Conservation (phyloP, 2,113 vertebrate species). For the Nycticryphes semicollaris region DNA sequence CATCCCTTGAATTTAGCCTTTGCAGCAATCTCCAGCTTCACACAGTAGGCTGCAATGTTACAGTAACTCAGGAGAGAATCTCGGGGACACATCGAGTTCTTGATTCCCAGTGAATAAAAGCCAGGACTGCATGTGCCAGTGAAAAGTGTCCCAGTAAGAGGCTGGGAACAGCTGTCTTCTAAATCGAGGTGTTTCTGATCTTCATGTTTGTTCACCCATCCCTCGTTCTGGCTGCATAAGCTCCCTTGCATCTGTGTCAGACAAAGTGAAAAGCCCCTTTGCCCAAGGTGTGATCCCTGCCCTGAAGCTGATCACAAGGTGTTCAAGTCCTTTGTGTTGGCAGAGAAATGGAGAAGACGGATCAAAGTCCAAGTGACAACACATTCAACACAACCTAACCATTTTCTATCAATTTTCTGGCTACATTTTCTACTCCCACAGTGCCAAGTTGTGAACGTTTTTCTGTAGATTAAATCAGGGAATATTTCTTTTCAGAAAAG, state of each 20-base stretch:
- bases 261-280: neutral
- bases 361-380: neutral
- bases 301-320: neutral
- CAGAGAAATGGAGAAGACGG: neutral
- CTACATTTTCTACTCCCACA: neutral
- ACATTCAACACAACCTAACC: neutral
- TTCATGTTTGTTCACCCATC: neutral
- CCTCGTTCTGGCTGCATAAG: neutral
- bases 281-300: fast-evolving
- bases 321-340: neutral
- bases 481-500: neutral
- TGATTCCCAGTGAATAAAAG: neutral
- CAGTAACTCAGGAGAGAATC: neutral
- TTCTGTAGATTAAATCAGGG: neutral
- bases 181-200: neutral
- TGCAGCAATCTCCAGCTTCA: neutral
- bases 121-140: neutral
- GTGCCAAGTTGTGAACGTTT: neutral
- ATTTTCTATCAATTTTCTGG: neutral
- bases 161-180: neutral
- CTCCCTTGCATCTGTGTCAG: neutral
- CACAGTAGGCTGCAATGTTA: neutral
- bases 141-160: neutral
- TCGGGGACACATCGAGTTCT: neutral
- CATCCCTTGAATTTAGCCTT: neutral